phyloP scores from a whole-genome alignment of 2,113 vertebrate species.

The Thymallus thymallus region DNA sequence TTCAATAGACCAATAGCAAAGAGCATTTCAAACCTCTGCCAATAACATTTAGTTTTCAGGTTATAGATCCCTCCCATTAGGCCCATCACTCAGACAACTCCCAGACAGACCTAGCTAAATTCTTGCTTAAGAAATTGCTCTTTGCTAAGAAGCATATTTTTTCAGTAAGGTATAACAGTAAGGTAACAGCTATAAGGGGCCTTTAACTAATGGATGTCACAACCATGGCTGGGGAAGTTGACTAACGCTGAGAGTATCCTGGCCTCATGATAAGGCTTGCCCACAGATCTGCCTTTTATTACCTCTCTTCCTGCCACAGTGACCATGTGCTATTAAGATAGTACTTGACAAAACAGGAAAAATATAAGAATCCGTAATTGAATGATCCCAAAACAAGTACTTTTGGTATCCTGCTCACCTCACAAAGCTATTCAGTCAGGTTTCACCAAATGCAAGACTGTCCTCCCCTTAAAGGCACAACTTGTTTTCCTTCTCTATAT shows the following conservation, averaged over 20 bases:
- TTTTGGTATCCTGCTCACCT: not conserved
- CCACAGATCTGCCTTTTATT: conserved; percentile 43
- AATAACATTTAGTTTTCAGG: too few relatives aligned
- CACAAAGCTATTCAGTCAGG: not conserved
- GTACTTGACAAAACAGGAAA: conserved; percentile 42
- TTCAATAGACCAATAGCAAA: too few relatives aligned
- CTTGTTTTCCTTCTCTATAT: not conserved
- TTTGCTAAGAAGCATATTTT: too few relatives aligned
- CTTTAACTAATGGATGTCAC: conserved; percentile 18
- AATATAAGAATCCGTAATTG: not conserved
- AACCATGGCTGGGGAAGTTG: conserved; percentile 59
- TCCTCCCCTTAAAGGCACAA: conserved; percentile 3
- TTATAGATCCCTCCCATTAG: too few relatives aligned
- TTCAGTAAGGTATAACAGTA: too few relatives aligned
- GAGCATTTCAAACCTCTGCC: too few relatives aligned
- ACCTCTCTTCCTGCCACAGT: conserved; percentile 57
- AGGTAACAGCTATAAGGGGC: too few relatives aligned
- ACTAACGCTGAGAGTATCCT: conserved; percentile 56
- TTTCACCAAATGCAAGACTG: not conserved
- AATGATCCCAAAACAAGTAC: too few relatives aligned
- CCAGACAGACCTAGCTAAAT: too few relatives aligned
- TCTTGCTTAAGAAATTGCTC: too few relatives aligned
- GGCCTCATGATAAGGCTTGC: conserved; percentile 47
- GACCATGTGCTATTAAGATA: conserved; percentile 40
- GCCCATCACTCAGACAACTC: too few relatives aligned